Evolutionary conservation across 2,888 invertebrate genomes (phyloP).

Genomic region (Synergus laeviventris): DNA sequence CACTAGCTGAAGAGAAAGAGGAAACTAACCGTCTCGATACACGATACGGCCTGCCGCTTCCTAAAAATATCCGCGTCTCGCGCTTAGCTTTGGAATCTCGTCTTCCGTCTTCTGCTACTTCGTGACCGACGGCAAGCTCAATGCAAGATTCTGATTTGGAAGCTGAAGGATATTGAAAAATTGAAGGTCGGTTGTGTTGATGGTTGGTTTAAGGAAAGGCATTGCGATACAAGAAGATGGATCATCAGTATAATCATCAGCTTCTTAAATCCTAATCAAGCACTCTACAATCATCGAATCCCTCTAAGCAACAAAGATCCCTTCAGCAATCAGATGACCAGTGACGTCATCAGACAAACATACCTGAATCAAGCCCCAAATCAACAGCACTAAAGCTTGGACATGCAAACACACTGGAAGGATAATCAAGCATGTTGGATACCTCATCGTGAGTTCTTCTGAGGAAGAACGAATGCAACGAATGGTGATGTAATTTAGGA

Average conservation of each 20-base stretch:
- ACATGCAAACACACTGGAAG: not conserved
- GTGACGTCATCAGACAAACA: no score
- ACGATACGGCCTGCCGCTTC: slow-evolving; percentile 46
- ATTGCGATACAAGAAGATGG: no score
- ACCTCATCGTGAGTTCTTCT: not conserved
- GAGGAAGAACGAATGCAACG: slow-evolving; percentile 15
- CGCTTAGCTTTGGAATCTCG: slow-evolving; percentile 52
- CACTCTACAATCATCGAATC: not conserved
- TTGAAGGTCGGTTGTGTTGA: not conserved
- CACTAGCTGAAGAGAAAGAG: slow-evolving; percentile 1
- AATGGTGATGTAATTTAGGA: not conserved
- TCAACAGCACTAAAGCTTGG: not conserved
- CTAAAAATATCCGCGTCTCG: slow-evolving; percentile 57
- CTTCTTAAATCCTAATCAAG: not conserved
- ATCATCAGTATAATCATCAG: not conserved
- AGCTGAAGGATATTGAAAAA: no score
- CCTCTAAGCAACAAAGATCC: not conserved
- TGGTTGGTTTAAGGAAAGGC: not conserved
- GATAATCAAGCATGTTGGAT: not conserved
- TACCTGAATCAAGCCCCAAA: not conserved
- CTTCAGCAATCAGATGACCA: not conserved
- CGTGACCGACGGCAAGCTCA: not conserved
- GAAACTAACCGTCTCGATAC: slow-evolving; percentile 42
- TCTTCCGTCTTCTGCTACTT: slow-evolving; percentile 16
- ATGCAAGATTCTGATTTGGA: not conserved